A percentile compares a stretch with the other conserved stretches of the same genome.
phyloP scores from a whole-genome alignment of 2,797 vertebrate genomes.

The Liparis tanakae region DNA sequence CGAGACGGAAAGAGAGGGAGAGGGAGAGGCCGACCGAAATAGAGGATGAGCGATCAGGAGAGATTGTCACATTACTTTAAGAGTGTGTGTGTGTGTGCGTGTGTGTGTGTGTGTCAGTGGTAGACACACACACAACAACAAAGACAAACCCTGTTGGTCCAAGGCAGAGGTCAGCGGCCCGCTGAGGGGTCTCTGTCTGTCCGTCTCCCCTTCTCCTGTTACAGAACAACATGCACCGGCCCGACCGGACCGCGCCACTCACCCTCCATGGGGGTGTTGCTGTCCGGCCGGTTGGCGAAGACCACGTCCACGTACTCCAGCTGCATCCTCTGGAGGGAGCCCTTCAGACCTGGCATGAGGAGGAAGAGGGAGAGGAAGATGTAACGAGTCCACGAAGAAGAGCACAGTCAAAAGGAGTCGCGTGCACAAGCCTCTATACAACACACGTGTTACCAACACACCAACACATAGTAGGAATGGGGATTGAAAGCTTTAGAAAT shows the following conservation, averaged over 20 bases:
- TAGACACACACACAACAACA: constrained; percentile 12
- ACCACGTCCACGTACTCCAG: constrained; percentile 98
- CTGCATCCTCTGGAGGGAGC: constrained; percentile 96
- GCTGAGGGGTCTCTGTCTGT: constrained; percentile 17
- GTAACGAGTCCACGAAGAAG: not conserved
- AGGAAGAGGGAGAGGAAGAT: constrained; percentile 1
- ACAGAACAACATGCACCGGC: constrained; percentile 60
- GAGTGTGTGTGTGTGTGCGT: constrained; percentile 25
- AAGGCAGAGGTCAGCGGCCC: constrained; percentile 44
- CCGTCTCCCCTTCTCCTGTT: constrained; percentile 69
- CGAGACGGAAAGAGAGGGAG: constrained; percentile 55
- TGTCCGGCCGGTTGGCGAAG: constrained; percentile 96
- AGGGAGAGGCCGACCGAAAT: constrained; percentile 64
- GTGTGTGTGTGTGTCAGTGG: constrained; percentile 13
- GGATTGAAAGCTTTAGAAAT: constrained; percentile 7
- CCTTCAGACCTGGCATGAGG: constrained; percentile 87
- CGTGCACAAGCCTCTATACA: not conserved
- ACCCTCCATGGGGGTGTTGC: constrained; percentile 99
- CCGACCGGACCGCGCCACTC: constrained; percentile 65
- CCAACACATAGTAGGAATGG: not conserved
- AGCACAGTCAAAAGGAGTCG: not conserved
- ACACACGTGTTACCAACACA: constrained; percentile 7
- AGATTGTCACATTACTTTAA: constrained; percentile 54
- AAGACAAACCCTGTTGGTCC: constrained; percentile 33
- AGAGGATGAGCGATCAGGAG: constrained; percentile 52